Conservation (phyloP, 2,888 invertebrate species). For the Diploptera punctata region DNA sequence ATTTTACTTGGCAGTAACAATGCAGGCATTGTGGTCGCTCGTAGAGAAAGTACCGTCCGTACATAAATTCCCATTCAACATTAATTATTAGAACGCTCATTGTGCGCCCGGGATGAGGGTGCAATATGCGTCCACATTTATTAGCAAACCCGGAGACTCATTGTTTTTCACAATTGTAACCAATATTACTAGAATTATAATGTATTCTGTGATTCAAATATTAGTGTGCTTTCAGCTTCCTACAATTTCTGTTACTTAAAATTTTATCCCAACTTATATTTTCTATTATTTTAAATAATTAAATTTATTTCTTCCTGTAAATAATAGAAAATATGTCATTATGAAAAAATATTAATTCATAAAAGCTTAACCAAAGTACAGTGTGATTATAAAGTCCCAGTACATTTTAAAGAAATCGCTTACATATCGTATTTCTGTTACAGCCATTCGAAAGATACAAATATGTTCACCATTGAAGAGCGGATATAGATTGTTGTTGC, state of each 20-base stretch:
- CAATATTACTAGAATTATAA: conserved; percentile 3
- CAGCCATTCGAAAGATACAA: no score
- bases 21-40: conserved; percentile 7
- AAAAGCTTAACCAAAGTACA: no score
- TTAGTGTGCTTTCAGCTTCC: not conserved
- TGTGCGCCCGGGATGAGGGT: not conserved
- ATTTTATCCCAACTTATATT: not conserved
- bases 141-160: conserved; percentile 9
- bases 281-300: no score
- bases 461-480: no score
- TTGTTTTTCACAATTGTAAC: conserved; percentile 22
- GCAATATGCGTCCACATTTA: conserved; percentile 28
- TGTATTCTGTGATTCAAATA: conserved; percentile 3
- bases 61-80: conserved; percentile 26
- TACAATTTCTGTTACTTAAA: no score
- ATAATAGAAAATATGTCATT: no score
- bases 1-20: conserved; percentile 20
- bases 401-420: no score
- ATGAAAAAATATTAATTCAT: no score
- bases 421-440: no score
- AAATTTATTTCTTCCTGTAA: no score
- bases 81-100: conserved; percentile 25
- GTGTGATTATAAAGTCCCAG: no score
- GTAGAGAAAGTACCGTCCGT: not conserved
- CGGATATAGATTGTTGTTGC: no score